Base-by-base conservation (phyloP, 2,797 vertebrate species). In the Mionectes olivaceus region DNA sequence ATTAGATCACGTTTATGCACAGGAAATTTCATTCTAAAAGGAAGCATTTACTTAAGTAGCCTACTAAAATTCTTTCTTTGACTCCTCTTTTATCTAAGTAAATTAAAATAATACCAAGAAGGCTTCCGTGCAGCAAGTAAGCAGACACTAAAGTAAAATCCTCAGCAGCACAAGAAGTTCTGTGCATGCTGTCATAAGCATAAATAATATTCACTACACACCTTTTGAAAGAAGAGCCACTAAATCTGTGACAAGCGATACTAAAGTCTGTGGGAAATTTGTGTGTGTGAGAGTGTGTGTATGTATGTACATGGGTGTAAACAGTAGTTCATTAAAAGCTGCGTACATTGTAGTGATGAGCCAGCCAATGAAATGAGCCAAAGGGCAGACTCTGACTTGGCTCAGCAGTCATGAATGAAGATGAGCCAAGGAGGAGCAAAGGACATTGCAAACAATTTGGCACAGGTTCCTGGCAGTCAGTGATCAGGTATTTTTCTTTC, bases 401-500 rank as follows among this genome's bases (percentile, higher is more conserved):
- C 96, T 93, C 91, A 30, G 76, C 60, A 46, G 47, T 27, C 55
- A 7, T 73, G 93, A 93, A 92, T 71, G 94, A 96, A 91, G 88
- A 96, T 61, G 94, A 95, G 96, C 96, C 96, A 97, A 96, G 90
- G 76, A 94, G 87, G 84, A 96, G 94, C 78, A 95, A 97, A 97
- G 94, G 93, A 94, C 93, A 94, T 33, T 89, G 90, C 87, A 89
- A 87, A 47, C 41, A 90, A 85, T 83, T 87, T 96, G 97, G 95
- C 93, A 94, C 28, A 13, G 33, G 65, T 91, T 96, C 33, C 85
- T 96, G 93, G 97, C 96, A 97, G 61, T 49, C 92, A 82, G 60
- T 52, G 89, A 96, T 94, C 91, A 94, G 83, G 73, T 96, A 75
- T 90, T 94, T 97, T 93, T 91, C 88, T 96, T 95, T 95, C 95